A percentile compares a stretch with the other conserved stretches of the same genome.
Evolutionary conservation across 2,888 invertebrate species (phyloP).

Genomic region (Ophion ellenae): DNA sequence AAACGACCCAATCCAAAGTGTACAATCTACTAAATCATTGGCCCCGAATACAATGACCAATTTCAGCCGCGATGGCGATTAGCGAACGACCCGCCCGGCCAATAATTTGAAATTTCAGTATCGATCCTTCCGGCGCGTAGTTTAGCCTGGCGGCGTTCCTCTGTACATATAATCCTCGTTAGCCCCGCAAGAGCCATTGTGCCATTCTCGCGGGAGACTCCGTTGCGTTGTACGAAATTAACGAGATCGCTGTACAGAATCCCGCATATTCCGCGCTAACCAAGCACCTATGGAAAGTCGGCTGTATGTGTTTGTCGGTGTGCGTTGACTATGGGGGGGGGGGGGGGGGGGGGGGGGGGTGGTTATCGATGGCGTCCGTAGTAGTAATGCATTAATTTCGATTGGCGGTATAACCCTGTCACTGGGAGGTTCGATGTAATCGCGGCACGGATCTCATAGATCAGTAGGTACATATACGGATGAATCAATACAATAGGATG

Average conservation of each 20-base stretch:
- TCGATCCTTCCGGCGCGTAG: slow-evolving; percentile 55
- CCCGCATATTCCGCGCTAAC: slow-evolving; percentile 53
- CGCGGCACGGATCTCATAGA: slow-evolving; percentile 31
- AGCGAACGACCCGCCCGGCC: background rate
- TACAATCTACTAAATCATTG: background rate
- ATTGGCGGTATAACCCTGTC: slow-evolving; percentile 25
- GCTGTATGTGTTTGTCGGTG: background rate
- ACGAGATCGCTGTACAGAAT: slow-evolving; percentile 67
- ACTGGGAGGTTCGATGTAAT: slow-evolving; percentile 60
- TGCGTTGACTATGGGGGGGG: slow-evolving; percentile 9
- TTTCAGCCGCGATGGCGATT: background rate
- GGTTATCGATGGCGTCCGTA: slow-evolving; percentile 16
- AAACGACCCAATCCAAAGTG: background rate
- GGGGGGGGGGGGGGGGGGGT: slow-evolving; percentile 19
- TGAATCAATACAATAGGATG: background rate
- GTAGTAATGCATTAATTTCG: slow-evolving; percentile 58
- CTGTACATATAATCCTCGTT: slow-evolving; percentile 1
- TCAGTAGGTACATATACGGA: background rate
- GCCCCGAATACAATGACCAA: background rate
- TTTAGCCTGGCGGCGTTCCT: background rate
- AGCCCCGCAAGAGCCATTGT: slow-evolving; percentile 27
- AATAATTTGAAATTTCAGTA: slow-evolving; percentile 32
- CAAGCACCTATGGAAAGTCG: slow-evolving; percentile 9
- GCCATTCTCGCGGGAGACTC: slow-evolving; percentile 37
- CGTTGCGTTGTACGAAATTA: slow-evolving; percentile 62